Base-by-base conservation (phyloP, 2,797 vertebrate genomes). In the Danio aesculapii region DNA sequence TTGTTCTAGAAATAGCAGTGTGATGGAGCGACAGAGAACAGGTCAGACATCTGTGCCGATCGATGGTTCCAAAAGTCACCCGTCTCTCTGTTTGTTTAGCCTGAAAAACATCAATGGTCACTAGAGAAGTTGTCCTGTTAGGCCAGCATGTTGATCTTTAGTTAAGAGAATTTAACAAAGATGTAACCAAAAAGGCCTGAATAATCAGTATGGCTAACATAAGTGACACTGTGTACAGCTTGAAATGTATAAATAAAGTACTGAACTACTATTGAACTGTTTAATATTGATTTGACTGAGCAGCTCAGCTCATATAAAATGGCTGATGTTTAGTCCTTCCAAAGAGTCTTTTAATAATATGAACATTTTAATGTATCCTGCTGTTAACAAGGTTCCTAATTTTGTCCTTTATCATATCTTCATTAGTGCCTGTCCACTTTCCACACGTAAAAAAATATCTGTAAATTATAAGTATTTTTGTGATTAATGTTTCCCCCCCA, bases 51-150 rank as follows among this genome's bases (percentile, higher is more conserved):
- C 49, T 62, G 59, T 41, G 43, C 11, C 59, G 68, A 79, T 79
- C 68, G 17, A 64, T 80, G 41, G 59, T 17, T 81, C 78, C 78
- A 81, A 66, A 80, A 81, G 69, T 81, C 70, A 80, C 16, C 59
- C 57, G 11, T 6, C 62, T 47, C 47, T 19, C 19, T 57, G 78
- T 80, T 80, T 73, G 61, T 72, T 79, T 30, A 55, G 59, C 16
- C 44, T 44, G 6, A 43, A 72, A 79, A 64, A 12, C 63, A 80
- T 72, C 78, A 71, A 63, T 79, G 4, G 55, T 70, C n/a, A 57
- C 50, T 14, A 41, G 17, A 64, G 44, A 74, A 58, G 17, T 55
- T 64, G 5, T 47, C 6, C 61, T 73, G 10, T 73, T 73, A 9
- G 10, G 8, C n/a, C 11, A 19, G 4, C 10, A 11, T 44, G 9